Conservation (phyloP, 2,888 invertebrate genomes). For the Drosophila mettleri region DNA sequence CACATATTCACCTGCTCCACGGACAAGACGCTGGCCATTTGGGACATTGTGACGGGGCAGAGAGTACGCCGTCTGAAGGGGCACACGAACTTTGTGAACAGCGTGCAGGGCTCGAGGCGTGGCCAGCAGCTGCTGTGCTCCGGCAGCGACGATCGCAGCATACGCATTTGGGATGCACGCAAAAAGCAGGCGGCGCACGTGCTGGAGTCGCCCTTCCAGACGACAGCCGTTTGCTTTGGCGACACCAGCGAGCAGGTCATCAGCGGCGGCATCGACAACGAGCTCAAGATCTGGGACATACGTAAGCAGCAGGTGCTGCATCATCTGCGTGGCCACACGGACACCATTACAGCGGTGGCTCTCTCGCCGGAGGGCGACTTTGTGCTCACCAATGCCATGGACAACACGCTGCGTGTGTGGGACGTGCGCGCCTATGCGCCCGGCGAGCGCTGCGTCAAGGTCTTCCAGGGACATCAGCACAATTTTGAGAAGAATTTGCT, state of each 20-base stretch:
- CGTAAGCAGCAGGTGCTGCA: slow-evolving; percentile 92
- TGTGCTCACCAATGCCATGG: slow-evolving; percentile 98
- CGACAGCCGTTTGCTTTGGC: slow-evolving; percentile 96
- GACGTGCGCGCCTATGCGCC: slow-evolving; percentile 98
- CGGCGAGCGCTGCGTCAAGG: slow-evolving; percentile 95
- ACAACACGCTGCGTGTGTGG: slow-evolving; percentile 97
- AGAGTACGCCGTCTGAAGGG: slow-evolving; percentile 96
- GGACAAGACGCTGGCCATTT: slow-evolving; percentile 96
- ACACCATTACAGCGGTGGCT: slow-evolving; percentile 96
- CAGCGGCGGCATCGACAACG: slow-evolving; percentile 98
- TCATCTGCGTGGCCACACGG: slow-evolving; percentile 95
- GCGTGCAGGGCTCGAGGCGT: slow-evolving; percentile 89
- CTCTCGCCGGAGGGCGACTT: slow-evolving; percentile 89
- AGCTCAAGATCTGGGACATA: slow-evolving; percentile 98
- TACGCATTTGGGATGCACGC: slow-evolving; percentile 96
- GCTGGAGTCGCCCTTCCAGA: slow-evolving; percentile 90
- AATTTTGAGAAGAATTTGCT: slow-evolving; percentile 99
- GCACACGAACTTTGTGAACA: slow-evolving; percentile 91
- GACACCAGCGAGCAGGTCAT: slow-evolving; percentile 98
- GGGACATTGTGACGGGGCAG: slow-evolving; percentile 96
- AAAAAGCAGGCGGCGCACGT: slow-evolving; percentile 92
- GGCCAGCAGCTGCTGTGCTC: slow-evolving; percentile 96
- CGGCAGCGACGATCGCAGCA: slow-evolving; percentile 96
- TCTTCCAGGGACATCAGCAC: slow-evolving; percentile 96
- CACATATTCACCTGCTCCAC: slow-evolving; percentile 96